These are phyloP conservation scores for Betta splendens DNA, from an alignment of 2,797 vertebrate genomes.

Conservation along the genomic window DNA sequence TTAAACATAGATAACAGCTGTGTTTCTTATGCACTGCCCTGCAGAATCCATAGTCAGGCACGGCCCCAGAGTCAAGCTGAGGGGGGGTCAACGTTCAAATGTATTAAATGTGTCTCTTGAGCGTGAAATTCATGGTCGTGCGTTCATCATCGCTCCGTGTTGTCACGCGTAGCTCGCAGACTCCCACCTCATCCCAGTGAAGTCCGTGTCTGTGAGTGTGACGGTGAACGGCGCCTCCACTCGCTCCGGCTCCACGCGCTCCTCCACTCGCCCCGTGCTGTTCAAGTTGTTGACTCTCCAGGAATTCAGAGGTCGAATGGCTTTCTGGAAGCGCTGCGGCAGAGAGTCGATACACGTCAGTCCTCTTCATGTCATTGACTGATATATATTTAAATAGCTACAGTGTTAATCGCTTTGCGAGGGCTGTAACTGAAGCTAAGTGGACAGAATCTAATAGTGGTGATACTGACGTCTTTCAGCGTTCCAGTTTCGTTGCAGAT, in stretches of 20 bases:
- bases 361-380: neutral
- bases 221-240: slow-evolving; percentile 80
- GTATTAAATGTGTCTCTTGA: slow-evolving; percentile 25
- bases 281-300: slow-evolving; percentile 80
- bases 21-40: no score
- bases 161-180: slow-evolving; percentile 63
- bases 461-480: slow-evolving; percentile 81
- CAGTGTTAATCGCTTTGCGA: neutral
- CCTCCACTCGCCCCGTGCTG: slow-evolving; percentile 21
- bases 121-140: slow-evolving; percentile 7
- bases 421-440: slow-evolving; percentile 34
- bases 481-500: slow-evolving; percentile 84
- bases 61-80: slow-evolving; percentile 52
- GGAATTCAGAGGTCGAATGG: slow-evolving; percentile 82
- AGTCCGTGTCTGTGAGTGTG: slow-evolving; percentile 81
- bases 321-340: slow-evolving; percentile 82
- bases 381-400: neutral
- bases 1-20: slow-evolving; percentile 22
- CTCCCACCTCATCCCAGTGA: slow-evolving; percentile 74
- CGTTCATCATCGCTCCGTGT: neutral
- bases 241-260: slow-evolving; percentile 45
- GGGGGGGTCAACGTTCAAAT: slow-evolving; percentile 19
- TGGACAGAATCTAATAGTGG: slow-evolving; percentile 10
- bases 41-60: slow-evolving; percentile 49
- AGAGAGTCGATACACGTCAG: slow-evolving; percentile 3